Evolutionary conservation across 2,797 vertebrate species (phyloP), one percentile per base, ranked within the genome.

Genomic region (Hafferia zeledoni): DNA sequence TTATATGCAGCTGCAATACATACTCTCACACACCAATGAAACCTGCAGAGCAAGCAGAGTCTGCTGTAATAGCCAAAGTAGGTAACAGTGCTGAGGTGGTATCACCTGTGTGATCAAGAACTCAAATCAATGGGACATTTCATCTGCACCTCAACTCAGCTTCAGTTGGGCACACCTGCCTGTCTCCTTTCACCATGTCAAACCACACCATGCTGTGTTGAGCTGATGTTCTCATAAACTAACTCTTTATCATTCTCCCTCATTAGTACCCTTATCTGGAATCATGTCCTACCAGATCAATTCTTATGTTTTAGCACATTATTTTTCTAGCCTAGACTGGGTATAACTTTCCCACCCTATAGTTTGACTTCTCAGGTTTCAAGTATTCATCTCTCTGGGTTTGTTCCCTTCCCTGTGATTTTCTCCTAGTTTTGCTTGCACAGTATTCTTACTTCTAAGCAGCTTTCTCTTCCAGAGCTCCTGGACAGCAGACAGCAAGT

Each of bases 11-110:
- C 14, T 59, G 17, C 43, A 80, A 78, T 7, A 22, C 28, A 41
- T 6, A 25, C 8, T 33, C 18, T n/a, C 11, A 44, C 5, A 49
- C 18, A 37, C 15, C 23, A 35, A 83, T 71, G 63, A 71, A 83
- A 71, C 30, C 55, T 20, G 28, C 23, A 77, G 33, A 64, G 46
- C 41, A 75, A 33, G 7, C 9, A 7, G 10, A 7, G 13, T 43
- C 50, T 61, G 33, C 37, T 53, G 15, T 30, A 91, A 78, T 1
- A 81, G 8, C 22, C 46, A 22, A 71, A 63, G 35, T 1, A 67
- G 11, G 35, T 11, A 67, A 55, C 12, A 63, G 16, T 18, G 19
- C 8, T 0, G 0, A 60, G 33, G n/a, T 33, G 5, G 4, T 31
- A 47, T 44, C 20, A 35, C 3, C 6, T 4, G 3, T 72, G 52